Evolutionary conservation across 2,888 invertebrate species (phyloP).

Genomic region (Drosophila rellima): DNA sequence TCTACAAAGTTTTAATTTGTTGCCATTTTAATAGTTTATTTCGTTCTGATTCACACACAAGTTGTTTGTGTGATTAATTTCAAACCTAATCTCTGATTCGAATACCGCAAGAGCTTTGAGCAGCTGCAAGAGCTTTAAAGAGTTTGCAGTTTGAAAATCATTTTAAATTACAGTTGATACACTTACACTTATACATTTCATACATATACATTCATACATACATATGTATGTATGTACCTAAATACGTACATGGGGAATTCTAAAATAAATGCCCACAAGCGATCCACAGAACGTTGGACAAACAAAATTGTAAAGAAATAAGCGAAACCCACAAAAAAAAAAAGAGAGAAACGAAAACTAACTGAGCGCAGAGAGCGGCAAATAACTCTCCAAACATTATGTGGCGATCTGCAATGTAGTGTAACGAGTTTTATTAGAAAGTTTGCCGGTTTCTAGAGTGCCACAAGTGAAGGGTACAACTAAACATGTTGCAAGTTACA

Average conservation of each 20-base stretch:
- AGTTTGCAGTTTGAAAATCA: conserved; percentile 20
- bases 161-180: neutral
- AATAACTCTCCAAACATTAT: conserved; percentile 20
- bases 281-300: conserved; percentile 10
- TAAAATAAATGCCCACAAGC: conserved; percentile 15
- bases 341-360: neutral
- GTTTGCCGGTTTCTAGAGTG: conserved; percentile 57
- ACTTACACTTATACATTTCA: neutral
- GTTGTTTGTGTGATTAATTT: conserved; percentile 18
- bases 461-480: conserved; percentile 42
- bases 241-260: too few relatives aligned
- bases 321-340: conserved; percentile 4
- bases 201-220: conserved; percentile 16
- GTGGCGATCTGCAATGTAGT: conserved; percentile 30
- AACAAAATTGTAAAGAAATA: conserved; percentile 37
- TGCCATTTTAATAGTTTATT: conserved; percentile 5
- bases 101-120: conserved; percentile 8
- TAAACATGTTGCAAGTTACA: conserved; percentile 19
- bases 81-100: conserved; percentile 9
- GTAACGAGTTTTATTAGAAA: conserved; percentile 69
- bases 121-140: conserved; percentile 37
- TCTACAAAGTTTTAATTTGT: conserved; percentile 4
- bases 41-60: conserved; percentile 15
- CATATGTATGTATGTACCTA: conserved; percentile 2
- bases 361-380: conserved; percentile 10